Base-by-base conservation (phyloP, 1,140 invertebrate genomes). In the Cephus cinctus region DNA sequence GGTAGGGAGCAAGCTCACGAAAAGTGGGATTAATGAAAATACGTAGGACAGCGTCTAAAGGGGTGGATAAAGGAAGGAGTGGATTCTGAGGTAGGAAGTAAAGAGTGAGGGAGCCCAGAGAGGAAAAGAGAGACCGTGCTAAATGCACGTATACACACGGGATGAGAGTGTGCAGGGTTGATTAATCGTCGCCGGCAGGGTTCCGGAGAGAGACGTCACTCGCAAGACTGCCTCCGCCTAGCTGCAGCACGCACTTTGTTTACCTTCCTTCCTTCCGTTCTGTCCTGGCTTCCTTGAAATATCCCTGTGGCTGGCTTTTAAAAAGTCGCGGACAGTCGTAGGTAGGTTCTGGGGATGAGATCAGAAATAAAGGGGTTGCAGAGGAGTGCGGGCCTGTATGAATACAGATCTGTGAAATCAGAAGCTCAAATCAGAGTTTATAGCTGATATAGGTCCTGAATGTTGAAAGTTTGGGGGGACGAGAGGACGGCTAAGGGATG, bases 11-110 rank as follows among this genome's bases (percentile, higher is more conserved):
- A 36, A 47, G 36, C 31, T 19, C 30, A 50, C 46, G 48, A 46
- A 58, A 62, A 60, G 50, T 60, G 47, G 55, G 51, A 66, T 62
- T 59, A 59, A 62, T 60, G 61, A 61, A 65, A 63, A 63, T 59
- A 56, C 52, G 44, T 44, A 54, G 41, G 25, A 47, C 14, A 15
- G 34, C 27, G 9, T 12, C 9, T 11, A 2, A 12, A 12, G 9
- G 34, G 11, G 8, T 30, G 9, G 27, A 30, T 9, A 11, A 30
- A 30, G 9, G 27, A 12, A 9, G 27, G 27, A 9, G 34, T 18
- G 14, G 19, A 36, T 18, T 36, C 14, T 30, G 12, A 8, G 27
- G 27, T 9, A 30, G 27, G 27, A 30, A 30, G 9, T 30, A 12
- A n/a, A 34, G 47, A 45, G 48, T 30, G 43, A 35, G 45, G 22